Evolutionary conservation across 2,888 invertebrate species (phyloP).

Genomic region (Conops quadrifasciatus): DNA sequence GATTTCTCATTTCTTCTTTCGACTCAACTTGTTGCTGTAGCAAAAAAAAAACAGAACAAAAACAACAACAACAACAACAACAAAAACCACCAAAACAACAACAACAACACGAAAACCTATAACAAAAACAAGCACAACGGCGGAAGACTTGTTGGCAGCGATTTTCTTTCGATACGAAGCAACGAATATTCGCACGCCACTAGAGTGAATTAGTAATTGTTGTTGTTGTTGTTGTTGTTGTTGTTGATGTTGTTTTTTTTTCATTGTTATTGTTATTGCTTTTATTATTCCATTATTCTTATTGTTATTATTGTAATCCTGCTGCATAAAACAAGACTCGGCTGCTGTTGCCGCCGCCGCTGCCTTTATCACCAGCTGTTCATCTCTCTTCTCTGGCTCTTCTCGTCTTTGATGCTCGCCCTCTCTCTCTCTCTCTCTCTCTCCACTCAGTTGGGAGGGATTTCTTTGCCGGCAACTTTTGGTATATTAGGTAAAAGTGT

Average conservation of each 20-base stretch:
- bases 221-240: conserved; percentile 37
- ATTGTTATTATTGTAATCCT: conserved; percentile 14
- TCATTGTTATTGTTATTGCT: too few relatives aligned
- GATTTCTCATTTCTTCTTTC: conserved; percentile 31
- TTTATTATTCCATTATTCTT: too few relatives aligned
- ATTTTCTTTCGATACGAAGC: not conserved
- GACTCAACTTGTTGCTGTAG: not conserved
- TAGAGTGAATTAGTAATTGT: conserved; percentile 35
- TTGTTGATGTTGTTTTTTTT: conserved; percentile 20
- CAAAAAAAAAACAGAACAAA: not conserved
- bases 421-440: not conserved
- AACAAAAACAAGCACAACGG: too few relatives aligned
- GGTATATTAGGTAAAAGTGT: too few relatives aligned
- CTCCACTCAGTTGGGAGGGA: not conserved
- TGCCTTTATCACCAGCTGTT: conserved; percentile 55
- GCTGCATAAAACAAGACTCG: too few relatives aligned
- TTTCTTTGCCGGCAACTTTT: not conserved
- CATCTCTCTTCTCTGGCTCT: conserved; percentile 51
- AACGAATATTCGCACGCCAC: conserved; percentile 29
- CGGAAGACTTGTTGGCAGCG: not conserved
- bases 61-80: too few relatives aligned
- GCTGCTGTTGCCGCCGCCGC: conserved; percentile 14
- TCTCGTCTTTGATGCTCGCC: conserved; percentile 37
- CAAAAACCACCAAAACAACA: too few relatives aligned
- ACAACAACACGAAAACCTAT: too few relatives aligned